phyloP scores from a whole-genome alignment of 2,888 invertebrate species.

The Maniola hyperantus region DNA sequence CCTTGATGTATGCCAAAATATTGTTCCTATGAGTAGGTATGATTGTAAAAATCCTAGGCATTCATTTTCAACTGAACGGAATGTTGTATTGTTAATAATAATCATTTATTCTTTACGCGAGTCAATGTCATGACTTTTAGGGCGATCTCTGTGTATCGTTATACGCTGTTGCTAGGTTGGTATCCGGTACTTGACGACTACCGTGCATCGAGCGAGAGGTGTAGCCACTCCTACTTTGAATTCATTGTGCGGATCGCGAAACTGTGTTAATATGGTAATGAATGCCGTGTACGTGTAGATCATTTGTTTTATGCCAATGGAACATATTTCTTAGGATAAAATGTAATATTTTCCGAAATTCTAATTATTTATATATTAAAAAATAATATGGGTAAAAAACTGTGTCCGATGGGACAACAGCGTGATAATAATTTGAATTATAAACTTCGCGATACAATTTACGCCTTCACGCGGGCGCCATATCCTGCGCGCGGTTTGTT shows the following conservation, averaged over 20 bases:
- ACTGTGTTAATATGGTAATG: constrained; percentile 29
- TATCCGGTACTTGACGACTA: neutral
- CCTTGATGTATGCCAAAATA: neutral
- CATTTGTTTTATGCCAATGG: constrained; percentile 2
- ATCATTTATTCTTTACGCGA: constrained; percentile 13
- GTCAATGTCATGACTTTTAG: constrained; percentile 19
- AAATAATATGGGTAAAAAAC: neutral
- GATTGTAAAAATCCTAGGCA: neutral
- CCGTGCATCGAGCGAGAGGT: constrained; percentile 13
- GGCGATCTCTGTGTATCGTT: constrained; percentile 8
- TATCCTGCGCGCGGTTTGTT: no score
- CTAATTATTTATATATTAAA: neutral
- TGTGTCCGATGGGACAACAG: neutral
- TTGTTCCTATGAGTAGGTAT: neutral
- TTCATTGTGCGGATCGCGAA: constrained; percentile 24
- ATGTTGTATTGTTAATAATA: neutral
- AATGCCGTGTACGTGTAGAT: constrained; percentile 15
- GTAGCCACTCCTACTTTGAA: constrained; percentile 20
- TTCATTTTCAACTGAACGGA: neutral
- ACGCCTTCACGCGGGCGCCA: no score
- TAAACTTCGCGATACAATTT: neutral
- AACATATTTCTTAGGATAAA: constrained; percentile 3
- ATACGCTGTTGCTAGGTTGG: constrained; percentile 8
- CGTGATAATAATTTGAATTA: neutral
- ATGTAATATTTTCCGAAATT: neutral